phyloP scores from a whole-genome alignment of 2,888 invertebrate genomes.

The Microctonus brassicae region DNA sequence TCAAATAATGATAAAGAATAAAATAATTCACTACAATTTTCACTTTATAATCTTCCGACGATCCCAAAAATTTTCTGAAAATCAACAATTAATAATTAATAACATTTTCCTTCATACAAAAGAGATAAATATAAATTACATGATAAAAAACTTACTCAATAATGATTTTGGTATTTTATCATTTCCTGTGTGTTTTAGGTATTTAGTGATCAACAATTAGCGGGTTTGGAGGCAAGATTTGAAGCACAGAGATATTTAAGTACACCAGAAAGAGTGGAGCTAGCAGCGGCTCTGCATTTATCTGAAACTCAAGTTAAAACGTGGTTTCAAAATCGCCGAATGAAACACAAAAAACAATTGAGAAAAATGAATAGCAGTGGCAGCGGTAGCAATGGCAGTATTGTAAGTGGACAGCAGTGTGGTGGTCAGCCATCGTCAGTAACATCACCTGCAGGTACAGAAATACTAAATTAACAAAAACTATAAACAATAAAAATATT shows the following conservation, averaged over 20 bases:
- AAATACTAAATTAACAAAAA: background rate
- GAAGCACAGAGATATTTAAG: slow-evolving; percentile 95
- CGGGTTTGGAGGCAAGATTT: slow-evolving; percentile 93
- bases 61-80: too few species aligned
- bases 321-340: slow-evolving; percentile 97
- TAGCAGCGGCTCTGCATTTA: slow-evolving; percentile 91
- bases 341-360: slow-evolving; percentile 96
- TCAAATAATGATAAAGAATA: too few species aligned
- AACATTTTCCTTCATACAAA: too few species aligned
- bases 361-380: slow-evolving; percentile 74
- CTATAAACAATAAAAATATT: too few species aligned
- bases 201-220: slow-evolving; percentile 84
- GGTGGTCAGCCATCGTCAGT: slow-evolving; percentile 56
- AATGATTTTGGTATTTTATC: background rate
- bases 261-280: slow-evolving; percentile 95
- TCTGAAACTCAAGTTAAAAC: slow-evolving; percentile 98
- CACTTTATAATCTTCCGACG: too few species aligned
- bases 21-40: too few species aligned
- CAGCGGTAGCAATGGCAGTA: slow-evolving; percentile 43
- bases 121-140: too few species aligned
- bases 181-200: slow-evolving; percentile 51
- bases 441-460: slow-evolving; percentile 62
- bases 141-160: too few species aligned
- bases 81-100: too few species aligned
- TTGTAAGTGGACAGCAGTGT: slow-evolving; percentile 55